phyloP scores from a whole-genome alignment of 2,113 vertebrate genomes.

The Paedocypris sp. region DNA sequence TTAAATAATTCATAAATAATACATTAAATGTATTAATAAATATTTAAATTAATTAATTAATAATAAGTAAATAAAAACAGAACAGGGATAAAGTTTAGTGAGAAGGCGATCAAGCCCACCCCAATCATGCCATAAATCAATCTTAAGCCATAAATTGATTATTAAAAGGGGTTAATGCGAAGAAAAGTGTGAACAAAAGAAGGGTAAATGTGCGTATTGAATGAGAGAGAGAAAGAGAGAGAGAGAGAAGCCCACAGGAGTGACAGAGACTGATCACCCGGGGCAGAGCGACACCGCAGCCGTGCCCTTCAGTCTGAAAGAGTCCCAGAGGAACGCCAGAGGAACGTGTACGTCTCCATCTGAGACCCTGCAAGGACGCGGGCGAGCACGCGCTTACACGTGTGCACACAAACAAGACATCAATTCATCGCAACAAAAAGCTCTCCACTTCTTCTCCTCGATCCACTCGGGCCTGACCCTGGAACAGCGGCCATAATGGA shows the following conservation, averaged over 20 bases:
- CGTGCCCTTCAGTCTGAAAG: constrained; percentile 1
- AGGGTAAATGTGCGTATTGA: no score
- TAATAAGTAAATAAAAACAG: no score
- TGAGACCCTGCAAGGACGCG: background rate
- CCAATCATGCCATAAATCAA: no score
- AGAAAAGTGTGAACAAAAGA: no score
- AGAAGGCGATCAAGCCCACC: no score
- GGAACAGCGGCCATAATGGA: background rate
- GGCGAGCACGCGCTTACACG: background rate
- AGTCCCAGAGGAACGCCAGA: background rate
- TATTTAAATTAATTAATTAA: no score
- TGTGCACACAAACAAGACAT: background rate
- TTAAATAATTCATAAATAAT: no score
- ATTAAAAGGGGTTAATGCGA: no score
- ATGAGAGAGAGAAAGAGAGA: no score
- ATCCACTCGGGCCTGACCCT: background rate
- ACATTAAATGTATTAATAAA: no score
- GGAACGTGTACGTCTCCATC: constrained; percentile 1
- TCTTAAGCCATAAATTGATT: no score
- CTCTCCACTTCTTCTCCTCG: background rate
- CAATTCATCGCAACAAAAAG: background rate
- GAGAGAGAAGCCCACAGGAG: background rate
- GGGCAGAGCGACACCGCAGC: constrained; percentile 14
- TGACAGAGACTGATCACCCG: background rate
- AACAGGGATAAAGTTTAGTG: no score